phyloP scores from a whole-genome alignment of 1,140 invertebrate genomes.

The Lepeophtheirus salmonis region DNA sequence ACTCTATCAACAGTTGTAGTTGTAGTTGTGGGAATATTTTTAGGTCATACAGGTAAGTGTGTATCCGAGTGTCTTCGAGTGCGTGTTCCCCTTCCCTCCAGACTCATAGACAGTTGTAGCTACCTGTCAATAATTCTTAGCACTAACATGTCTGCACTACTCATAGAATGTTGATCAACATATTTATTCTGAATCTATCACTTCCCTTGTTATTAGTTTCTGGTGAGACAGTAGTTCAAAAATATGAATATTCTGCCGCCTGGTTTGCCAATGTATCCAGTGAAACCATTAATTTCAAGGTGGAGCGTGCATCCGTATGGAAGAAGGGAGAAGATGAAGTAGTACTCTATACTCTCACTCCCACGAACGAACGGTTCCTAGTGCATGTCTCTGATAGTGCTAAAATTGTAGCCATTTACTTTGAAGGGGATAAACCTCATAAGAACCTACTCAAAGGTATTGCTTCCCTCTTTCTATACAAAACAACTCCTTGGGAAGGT shows the following conservation, averaged over 20 bases:
- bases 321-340: background rate
- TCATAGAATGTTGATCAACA: no score
- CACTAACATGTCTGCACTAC: no score
- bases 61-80: no score
- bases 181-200: no score
- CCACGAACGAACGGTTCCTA: background rate
- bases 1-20: no score
- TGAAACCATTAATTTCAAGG: no score
- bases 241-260: background rate
- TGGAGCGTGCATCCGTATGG: background rate
- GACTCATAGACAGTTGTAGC: no score
- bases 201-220: no score
- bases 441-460: background rate
- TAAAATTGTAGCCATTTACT: background rate
- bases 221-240: background rate
- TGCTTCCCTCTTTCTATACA: background rate
- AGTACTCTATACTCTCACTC: background rate
- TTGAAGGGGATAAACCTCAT: background rate
- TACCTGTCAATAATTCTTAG: no score
- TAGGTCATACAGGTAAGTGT: background rate
- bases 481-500: background rate
- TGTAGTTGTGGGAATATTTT: no score
- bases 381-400: background rate
- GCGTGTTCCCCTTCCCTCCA: no score
- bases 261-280: background rate